These are phyloP conservation scores for Acomys russatus DNA, from an alignment of 2,797 vertebrate genomes.

Conservation along the genomic window DNA sequence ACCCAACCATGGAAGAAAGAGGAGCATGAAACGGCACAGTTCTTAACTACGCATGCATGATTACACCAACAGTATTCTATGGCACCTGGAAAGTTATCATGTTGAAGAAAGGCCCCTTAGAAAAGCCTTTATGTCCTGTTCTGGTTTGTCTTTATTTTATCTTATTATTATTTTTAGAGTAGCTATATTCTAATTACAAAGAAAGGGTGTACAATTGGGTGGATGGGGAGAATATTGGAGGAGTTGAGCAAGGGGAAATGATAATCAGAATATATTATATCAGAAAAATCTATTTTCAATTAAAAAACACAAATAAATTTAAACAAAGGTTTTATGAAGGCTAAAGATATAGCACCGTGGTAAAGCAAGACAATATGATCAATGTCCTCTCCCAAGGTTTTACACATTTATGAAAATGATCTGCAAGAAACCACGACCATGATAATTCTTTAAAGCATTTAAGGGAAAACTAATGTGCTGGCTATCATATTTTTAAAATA, in stretches of 20 bases:
- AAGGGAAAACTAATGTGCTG: background rate
- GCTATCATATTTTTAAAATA: conserved; percentile 14
- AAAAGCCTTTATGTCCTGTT: background rate
- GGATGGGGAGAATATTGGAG: background rate
- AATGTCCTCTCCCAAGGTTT: background rate
- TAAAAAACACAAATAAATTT: background rate
- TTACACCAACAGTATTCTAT: background rate
- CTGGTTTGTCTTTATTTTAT: background rate
- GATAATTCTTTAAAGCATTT: conserved; percentile 28
- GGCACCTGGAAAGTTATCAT: background rate
- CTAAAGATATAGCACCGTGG: background rate
- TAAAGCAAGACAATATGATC: background rate
- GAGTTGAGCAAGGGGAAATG: background rate
- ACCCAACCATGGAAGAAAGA: background rate
- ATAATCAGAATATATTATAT: background rate
- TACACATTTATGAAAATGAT: background rate
- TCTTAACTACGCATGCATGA: background rate
- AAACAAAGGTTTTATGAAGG: background rate
- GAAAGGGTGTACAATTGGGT: background rate
- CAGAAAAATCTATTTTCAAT: background rate
- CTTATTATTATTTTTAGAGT: background rate
- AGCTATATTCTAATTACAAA: background rate
- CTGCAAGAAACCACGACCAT: background rate
- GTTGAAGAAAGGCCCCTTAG: background rate
- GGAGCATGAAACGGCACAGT: background rate